A percentile compares a stretch with the other conserved stretches of the same genome.
Evolutionary conservation across 2,113 vertebrate genomes (phyloP).

Genomic region (Eubucco bourcierii): DNA sequence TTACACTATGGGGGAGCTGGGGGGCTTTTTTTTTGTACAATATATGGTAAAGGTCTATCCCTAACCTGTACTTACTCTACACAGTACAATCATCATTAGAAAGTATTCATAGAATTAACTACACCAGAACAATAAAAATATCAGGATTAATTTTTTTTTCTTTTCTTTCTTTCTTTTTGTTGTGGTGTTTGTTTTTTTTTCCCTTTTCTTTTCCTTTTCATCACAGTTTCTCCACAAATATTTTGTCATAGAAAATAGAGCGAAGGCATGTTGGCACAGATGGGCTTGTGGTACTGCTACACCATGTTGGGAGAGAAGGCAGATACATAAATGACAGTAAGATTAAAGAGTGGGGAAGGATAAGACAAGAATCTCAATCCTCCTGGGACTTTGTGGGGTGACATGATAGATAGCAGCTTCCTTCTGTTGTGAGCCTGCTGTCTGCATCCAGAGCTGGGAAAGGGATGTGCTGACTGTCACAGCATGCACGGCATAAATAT

Average conservation of each 20-base stretch:
- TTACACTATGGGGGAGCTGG: conserved; percentile 15
- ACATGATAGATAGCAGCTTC: conserved; percentile 42
- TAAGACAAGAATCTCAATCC: conserved; percentile 46
- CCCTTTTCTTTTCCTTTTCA: conserved; percentile 12
- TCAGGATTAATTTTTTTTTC: conserved; percentile 54
- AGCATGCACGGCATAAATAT: not conserved
- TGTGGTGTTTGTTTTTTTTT: too few species aligned
- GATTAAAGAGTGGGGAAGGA: conserved; percentile 31
- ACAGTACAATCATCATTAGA: conserved; percentile 79
- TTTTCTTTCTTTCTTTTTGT: too few species aligned
- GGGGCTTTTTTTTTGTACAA: conserved; percentile 45
- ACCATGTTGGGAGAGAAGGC: conserved; percentile 58
- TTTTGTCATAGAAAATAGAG: conserved; percentile 80
- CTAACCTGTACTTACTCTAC: conserved; percentile 75
- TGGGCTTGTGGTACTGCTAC: conserved; percentile 61
- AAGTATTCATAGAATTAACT: conserved; percentile 79
- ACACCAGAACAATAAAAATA: conserved; percentile 82
- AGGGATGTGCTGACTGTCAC: not conserved
- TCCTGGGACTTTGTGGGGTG: conserved; percentile 55
- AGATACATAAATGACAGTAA: conserved; percentile 64
- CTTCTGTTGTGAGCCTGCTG: conserved; percentile 9
- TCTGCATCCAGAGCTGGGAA: not conserved
- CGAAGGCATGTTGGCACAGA: conserved; percentile 78
- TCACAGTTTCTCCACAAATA: conserved; percentile 81
- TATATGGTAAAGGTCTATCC: conserved; percentile 69